phyloP scores from a whole-genome alignment of 2,888 invertebrate genomes.

The Eupeodes luniger region DNA sequence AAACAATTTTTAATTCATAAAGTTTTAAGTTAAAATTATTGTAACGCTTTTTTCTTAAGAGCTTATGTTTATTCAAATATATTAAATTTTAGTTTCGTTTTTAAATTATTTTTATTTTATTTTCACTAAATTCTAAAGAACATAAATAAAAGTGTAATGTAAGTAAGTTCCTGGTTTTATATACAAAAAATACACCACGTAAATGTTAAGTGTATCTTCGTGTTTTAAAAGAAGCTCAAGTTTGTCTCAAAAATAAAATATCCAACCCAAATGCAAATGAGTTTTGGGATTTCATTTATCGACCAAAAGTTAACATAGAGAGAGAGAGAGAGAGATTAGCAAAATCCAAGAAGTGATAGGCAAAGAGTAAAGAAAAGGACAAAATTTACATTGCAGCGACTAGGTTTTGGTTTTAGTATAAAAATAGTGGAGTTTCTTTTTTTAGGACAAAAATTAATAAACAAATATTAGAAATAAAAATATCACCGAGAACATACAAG shows the following conservation, averaged over 20 bases:
- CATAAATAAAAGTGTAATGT: conserved; percentile 54
- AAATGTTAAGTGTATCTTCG: conserved; percentile 23
- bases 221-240: background rate
- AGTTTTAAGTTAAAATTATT: background rate
- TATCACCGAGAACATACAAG: conserved; percentile 43
- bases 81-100: conserved; percentile 57
- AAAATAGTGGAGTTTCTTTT: conserved; percentile 47
- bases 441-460: conserved; percentile 47
- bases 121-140: conserved; percentile 61
- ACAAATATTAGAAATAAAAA: background rate
- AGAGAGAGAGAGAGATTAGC: background rate
- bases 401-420: conserved; percentile 64
- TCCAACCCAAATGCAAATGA: background rate
- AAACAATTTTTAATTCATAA: background rate
- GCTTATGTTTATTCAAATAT: conserved; percentile 65
- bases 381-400: conserved; percentile 70
- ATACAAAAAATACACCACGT: background rate
- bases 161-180: conserved; percentile 59
- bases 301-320: background rate
- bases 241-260: background rate
- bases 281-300: background rate
- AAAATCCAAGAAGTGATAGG: conserved; percentile 37
- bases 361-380: background rate
- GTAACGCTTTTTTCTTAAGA: conserved; percentile 3
- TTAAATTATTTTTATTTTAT: conserved; percentile 5